These are phyloP conservation scores for Enteromius trimaculatus DNA, from an alignment of 2,797 vertebrate species.

Conservation along the genomic window DNA sequence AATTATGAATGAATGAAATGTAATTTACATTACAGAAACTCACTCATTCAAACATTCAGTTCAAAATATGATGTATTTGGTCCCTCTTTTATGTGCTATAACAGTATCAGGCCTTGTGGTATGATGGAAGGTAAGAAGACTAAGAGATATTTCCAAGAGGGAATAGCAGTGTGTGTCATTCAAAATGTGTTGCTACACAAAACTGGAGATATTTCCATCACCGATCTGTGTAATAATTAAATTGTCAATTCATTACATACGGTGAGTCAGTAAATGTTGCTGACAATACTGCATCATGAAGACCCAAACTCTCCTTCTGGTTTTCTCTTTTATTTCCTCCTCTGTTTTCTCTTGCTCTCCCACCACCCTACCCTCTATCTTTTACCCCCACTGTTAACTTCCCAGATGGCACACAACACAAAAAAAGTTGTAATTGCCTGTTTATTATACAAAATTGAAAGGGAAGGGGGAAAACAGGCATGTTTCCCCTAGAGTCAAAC, in stretches of 20 bases:
- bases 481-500: slow-evolving; percentile 67
- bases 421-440: slow-evolving; percentile 96
- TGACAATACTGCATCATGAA: slow-evolving; percentile 90
- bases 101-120: slow-evolving; percentile 55
- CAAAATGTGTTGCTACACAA: slow-evolving; percentile 79
- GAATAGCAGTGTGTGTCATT: slow-evolving; percentile 68
- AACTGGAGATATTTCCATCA: slow-evolving; percentile 85
- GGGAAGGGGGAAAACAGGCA: slow-evolving; percentile 77
- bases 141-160: background rate
- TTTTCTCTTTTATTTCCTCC: background rate
- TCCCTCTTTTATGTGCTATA: slow-evolving; percentile 67
- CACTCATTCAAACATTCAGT: no score
- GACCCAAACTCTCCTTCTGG: slow-evolving; percentile 39
- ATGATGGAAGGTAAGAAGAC: background rate
- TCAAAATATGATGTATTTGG: slow-evolving; percentile 1
- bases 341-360: slow-evolving; percentile 8
- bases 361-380: background rate
- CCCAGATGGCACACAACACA: slow-evolving; percentile 88
- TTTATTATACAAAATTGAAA: slow-evolving; percentile 86
- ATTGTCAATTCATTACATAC: slow-evolving; percentile 93
- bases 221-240: slow-evolving; percentile 94
- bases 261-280: slow-evolving; percentile 85
- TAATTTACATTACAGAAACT: slow-evolving; percentile 20
- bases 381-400: slow-evolving; percentile 82
- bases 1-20: slow-evolving; percentile 14